A percentile compares a stretch with the other conserved stretches of the same genome.
phyloP scores from a whole-genome alignment of 2,888 invertebrate genomes.

The Tinea pellionella region DNA sequence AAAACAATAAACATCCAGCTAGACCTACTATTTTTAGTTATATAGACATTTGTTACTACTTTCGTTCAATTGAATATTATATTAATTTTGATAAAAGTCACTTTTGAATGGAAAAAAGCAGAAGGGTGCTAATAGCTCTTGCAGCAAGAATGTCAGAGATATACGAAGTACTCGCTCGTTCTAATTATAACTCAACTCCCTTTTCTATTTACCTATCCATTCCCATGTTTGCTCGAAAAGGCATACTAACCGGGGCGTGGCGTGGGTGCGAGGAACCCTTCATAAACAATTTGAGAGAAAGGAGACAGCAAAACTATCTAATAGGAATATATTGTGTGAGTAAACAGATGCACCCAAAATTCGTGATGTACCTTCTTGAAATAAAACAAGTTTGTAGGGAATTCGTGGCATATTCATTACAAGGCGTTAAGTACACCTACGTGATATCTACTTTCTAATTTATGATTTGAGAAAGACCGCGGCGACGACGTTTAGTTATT shows the following conservation, averaged over 20 bases:
- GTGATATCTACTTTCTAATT: conserved; percentile 53
- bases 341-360: not conserved
- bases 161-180: not conserved
- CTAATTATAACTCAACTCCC: conserved; percentile 10
- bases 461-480: conserved; percentile 19
- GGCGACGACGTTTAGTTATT: not conserved
- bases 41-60: no score
- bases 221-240: conserved; percentile 63
- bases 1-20: not conserved
- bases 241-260: conserved; percentile 46
- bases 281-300: conserved; percentile 52
- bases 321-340: not conserved
- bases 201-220: conserved; percentile 51
- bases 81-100: no score
- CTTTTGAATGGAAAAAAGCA: no score
- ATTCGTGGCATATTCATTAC: conserved; percentile 48
- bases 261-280: conserved; percentile 49
- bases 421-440: conserved; percentile 25
- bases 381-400: conserved; percentile 37
- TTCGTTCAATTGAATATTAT: not conserved
- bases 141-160: not conserved
- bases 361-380: conserved; percentile 7
- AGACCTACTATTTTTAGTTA: no score
- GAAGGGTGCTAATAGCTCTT: not conserved
- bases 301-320: conserved; percentile 48